Percentiles rank a stretch among this genome's conserved stretches.
Evolutionary conservation across 2,888 invertebrate genomes (phyloP).

Genomic region (Plusia festucae): DNA sequence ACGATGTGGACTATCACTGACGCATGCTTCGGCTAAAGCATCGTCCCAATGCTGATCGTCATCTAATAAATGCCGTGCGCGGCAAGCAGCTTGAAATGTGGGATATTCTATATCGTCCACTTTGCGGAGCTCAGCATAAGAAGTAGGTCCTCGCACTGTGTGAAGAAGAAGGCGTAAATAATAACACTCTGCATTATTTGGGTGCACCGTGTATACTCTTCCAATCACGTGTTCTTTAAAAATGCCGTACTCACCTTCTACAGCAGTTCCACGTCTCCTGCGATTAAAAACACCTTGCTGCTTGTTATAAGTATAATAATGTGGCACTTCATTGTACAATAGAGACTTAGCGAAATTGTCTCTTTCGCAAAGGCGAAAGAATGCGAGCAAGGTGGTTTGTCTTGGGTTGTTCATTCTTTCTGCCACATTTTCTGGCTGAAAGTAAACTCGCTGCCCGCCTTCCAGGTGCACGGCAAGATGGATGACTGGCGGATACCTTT

Average conservation of each 20-base stretch:
- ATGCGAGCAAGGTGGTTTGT: too few relatives aligned
- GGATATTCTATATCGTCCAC: constrained; percentile 1
- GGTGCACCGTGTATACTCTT: constrained; percentile 18
- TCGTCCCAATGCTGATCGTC: constrained; percentile 21
- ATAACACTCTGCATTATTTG: constrained; percentile 13
- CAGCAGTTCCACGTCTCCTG: constrained; percentile 5
- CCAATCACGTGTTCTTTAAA: constrained; percentile 10
- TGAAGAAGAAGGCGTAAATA: constrained; percentile 10
- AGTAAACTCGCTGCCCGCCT: too few relatives aligned
- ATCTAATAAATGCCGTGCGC: constrained; percentile 7
- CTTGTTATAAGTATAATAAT: too few relatives aligned
- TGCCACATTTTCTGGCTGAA: too few relatives aligned
- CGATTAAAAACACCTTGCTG: constrained; percentile 20
- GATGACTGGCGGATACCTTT: too few relatives aligned
- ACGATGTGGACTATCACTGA: constrained; percentile 9
- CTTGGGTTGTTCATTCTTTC: too few relatives aligned
- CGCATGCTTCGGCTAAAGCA: constrained; percentile 7
- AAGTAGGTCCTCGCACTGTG: constrained; percentile 9
- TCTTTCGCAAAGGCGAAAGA: too few relatives aligned
- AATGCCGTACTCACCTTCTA: constrained; percentile 7
- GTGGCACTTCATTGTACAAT: too few relatives aligned
- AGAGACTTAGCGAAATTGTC: too few relatives aligned
- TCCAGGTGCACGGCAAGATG: too few relatives aligned
- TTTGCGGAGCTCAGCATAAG: background rate
- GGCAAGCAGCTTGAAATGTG: constrained; percentile 15